These are phyloP conservation scores for Morinoia aosen DNA, from an alignment of 2,888 invertebrate species.

Conservation along the genomic window DNA sequence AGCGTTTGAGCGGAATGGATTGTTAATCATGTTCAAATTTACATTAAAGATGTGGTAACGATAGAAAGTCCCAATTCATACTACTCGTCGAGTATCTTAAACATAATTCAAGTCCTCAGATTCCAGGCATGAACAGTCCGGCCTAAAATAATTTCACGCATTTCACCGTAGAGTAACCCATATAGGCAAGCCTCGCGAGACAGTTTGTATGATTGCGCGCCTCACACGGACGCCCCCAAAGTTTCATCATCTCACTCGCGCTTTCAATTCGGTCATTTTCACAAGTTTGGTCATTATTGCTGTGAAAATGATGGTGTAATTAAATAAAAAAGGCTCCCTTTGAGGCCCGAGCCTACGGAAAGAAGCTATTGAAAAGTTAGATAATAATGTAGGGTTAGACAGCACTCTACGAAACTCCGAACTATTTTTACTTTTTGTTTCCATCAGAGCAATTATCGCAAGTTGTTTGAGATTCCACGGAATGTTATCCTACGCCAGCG, in stretches of 20 bases:
- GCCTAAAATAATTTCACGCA: not conserved
- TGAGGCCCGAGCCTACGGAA: conserved; percentile 36
- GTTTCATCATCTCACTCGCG: conserved; percentile 44
- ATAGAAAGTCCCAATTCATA: too few species aligned
- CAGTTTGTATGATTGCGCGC: not conserved
- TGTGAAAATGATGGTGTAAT: conserved; percentile 54
- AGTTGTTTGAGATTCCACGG: not conserved
- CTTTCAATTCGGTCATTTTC: conserved; percentile 48
- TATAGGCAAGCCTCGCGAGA: not conserved
- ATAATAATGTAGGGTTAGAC: conserved; percentile 53
- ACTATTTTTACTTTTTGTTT: not conserved
- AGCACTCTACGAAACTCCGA: not conserved
- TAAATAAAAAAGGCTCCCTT: conserved; percentile 54
- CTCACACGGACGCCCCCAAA: conserved; percentile 18
- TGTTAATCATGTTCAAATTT: not conserved
- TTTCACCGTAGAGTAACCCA: not conserved
- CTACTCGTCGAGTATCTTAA: too few species aligned
- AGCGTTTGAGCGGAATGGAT: not conserved
- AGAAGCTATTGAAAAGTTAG: conserved; percentile 54
- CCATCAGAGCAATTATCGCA: conserved; percentile 10
- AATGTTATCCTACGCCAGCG: not conserved
- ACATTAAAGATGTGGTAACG: not conserved
- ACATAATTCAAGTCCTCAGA: not conserved
- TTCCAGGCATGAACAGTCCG: not conserved
- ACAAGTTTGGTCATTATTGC: conserved; percentile 54